Evolutionary conservation across 2,113 vertebrate species (phyloP).

Genomic region (Hiodon tergisus): DNA sequence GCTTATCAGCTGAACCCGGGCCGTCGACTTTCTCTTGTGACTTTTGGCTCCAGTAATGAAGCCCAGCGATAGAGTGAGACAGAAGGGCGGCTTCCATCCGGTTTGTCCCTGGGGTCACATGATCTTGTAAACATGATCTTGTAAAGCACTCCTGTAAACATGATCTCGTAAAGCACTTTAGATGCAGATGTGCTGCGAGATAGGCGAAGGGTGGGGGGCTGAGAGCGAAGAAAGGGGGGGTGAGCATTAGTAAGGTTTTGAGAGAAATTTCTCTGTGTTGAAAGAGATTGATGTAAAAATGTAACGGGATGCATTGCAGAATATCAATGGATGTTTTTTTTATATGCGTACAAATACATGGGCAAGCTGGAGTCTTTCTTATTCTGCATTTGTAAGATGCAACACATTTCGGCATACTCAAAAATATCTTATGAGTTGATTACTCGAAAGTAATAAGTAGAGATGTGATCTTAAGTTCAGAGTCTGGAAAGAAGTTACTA

Average conservation of each 20-base stretch:
- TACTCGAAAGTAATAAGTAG: no score
- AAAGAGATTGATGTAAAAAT: not conserved
- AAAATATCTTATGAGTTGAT: no score
- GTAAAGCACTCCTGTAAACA: not conserved
- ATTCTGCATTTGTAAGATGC: no score
- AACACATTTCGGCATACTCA: no score
- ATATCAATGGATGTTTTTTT: no score
- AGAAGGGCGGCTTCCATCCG: conserved; percentile 35
- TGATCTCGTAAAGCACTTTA: not conserved
- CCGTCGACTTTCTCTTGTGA: not conserved
- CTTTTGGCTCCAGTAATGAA: not conserved
- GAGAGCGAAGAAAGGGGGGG: not conserved
- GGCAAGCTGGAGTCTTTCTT: no score
- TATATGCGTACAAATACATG: no score
- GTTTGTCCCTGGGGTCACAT: conserved; percentile 23
- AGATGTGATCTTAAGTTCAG: no score
- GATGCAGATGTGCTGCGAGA: not conserved
- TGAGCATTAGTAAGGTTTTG: not conserved
- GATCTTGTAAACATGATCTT: not conserved
- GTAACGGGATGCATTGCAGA: no score
- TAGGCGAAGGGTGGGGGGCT: not conserved
- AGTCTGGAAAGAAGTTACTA: no score
- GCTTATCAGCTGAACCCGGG: not conserved
- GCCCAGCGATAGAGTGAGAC: not conserved
- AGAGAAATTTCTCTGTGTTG: not conserved